Percentiles rank a stretch among this genome's conserved stretches.
These are phyloP conservation scores for Pegoplata infirma DNA, from an alignment of 2,888 invertebrate species.

Conservation along the genomic window DNA sequence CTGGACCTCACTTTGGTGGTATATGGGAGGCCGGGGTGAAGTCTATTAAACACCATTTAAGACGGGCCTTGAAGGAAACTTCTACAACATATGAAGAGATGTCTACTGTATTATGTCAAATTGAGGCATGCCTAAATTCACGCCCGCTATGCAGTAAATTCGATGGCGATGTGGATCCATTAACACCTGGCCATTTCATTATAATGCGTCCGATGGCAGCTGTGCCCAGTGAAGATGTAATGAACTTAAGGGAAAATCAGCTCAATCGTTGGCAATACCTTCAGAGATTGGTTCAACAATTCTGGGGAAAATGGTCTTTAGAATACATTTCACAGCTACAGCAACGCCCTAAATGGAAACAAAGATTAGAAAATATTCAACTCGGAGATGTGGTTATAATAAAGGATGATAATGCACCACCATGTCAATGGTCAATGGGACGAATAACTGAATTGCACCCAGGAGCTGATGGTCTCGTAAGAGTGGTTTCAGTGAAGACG, in stretches of 20 bases:
- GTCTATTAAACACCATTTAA: background rate
- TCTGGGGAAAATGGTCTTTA: background rate
- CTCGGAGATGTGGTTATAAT: background rate
- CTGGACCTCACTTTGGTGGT: constrained; percentile 36
- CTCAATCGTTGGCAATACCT: background rate
- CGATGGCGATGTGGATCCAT: constrained; percentile 13
- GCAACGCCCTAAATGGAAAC: background rate
- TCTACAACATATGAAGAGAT: constrained; percentile 20
- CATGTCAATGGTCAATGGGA: constrained; percentile 24
- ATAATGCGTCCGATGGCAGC: background rate
- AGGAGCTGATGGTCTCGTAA: constrained; percentile 23
- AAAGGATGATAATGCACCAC: constrained; percentile 12
- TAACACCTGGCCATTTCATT: constrained; percentile 2
- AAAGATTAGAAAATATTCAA: background rate
- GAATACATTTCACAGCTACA: constrained; percentile 5
- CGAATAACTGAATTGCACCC: constrained; percentile 16
- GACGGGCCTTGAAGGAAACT: background rate
- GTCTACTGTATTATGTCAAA: constrained; percentile 4
- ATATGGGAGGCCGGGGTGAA: constrained; percentile 38
- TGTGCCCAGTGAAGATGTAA: background rate
- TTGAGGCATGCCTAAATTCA: constrained; percentile 7
- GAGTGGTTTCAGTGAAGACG: constrained; percentile 5
- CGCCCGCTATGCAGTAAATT: background rate
- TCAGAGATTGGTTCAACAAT: constrained; percentile 1
- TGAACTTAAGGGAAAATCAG: background rate